Evolutionary conservation across 2,797 vertebrate genomes (phyloP).

Genomic region (Argentina silus): DNA sequence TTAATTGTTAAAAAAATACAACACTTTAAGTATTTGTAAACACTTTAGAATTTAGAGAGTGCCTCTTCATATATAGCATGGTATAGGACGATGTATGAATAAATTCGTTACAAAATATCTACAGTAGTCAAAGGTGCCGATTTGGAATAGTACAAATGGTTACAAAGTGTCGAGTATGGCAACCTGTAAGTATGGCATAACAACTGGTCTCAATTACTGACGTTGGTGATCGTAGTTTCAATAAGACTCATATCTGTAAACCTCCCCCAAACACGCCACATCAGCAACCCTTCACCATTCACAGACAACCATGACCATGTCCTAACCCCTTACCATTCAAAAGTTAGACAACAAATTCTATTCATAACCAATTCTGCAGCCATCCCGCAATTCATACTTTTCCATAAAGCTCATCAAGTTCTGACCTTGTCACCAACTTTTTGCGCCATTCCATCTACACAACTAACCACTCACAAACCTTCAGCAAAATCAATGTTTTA

Average conservation of each 20-base stretch:
- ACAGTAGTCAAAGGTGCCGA: too few relatives aligned
- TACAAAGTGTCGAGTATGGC: background rate
- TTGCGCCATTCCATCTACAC: background rate
- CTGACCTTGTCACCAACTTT: background rate
- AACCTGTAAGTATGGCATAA: background rate
- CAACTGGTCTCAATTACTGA: constrained; percentile 1
- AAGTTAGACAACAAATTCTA: too few relatives aligned
- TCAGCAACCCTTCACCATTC: background rate
- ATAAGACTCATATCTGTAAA: background rate
- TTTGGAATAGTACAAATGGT: background rate
- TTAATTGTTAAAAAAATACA: too few relatives aligned
- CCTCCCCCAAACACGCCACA: constrained; percentile 3
- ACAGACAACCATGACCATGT: background rate
- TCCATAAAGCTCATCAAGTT: background rate
- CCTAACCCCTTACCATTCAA: background rate
- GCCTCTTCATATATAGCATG: too few relatives aligned
- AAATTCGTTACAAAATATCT: too few relatives aligned
- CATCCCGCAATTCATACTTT: background rate
- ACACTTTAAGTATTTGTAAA: too few relatives aligned
- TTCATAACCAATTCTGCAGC: background rate
- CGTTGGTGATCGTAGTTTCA: too few relatives aligned
- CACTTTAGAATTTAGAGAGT: too few relatives aligned
- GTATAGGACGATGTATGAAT: too few relatives aligned
- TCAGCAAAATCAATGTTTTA: too few relatives aligned
- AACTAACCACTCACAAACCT: background rate